These are phyloP conservation scores for Aegithalos caudatus DNA, from an alignment of 2,113 vertebrate species.

Conservation along the genomic window DNA sequence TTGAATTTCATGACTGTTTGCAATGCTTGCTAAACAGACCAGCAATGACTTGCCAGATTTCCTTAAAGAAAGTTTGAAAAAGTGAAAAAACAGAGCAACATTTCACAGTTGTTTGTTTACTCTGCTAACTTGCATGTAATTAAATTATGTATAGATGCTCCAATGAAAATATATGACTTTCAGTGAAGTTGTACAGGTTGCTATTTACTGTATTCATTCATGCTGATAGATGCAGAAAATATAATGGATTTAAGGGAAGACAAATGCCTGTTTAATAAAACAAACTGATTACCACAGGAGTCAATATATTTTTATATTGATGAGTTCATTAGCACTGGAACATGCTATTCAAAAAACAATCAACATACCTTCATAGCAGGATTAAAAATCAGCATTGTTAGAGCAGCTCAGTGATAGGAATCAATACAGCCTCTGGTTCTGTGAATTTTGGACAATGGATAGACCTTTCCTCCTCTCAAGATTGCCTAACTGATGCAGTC, in stretches of 20 bases:
- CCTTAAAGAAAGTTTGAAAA: background rate
- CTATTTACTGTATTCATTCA: constrained; percentile 23
- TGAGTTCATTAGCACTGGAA: constrained; percentile 56
- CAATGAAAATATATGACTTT: constrained; percentile 43
- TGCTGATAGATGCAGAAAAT: background rate
- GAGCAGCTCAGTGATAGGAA: background rate
- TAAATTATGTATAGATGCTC: constrained; percentile 12
- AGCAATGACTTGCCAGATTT: background rate
- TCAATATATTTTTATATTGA: constrained; percentile 50
- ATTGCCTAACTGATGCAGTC: background rate
- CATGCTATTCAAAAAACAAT: constrained; percentile 52
- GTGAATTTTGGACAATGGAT: background rate
- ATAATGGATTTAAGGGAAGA: constrained; percentile 21
- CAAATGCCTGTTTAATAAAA: constrained; percentile 63
- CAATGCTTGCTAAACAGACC: background rate
- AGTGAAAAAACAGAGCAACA: background rate
- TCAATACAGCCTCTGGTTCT: background rate
- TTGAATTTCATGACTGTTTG: background rate
- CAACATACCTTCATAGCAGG: background rate
- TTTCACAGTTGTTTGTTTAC: background rate
- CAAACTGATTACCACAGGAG: constrained; percentile 8
- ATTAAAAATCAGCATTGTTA: constrained; percentile 53
- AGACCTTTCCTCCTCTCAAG: background rate
- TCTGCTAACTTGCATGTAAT: constrained; percentile 19
- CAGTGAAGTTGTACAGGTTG: constrained; percentile 14